Conservation (phyloP, 1,140 invertebrate genomes). For the Brachystomella parvula region DNA sequence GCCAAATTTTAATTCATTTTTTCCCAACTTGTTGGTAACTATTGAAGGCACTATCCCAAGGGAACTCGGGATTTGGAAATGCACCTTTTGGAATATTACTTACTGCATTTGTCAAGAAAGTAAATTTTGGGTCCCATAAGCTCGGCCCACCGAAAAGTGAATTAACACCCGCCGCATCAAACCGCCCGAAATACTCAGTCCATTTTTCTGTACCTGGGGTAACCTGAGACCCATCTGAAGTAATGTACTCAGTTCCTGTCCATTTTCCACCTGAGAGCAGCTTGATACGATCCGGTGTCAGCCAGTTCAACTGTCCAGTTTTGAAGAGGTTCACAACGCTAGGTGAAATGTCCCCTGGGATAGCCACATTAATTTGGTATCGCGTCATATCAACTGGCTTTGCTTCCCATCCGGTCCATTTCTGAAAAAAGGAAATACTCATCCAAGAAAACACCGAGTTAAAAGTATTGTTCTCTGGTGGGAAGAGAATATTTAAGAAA, state of each 20-base stretch:
- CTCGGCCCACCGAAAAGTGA: constrained; percentile 5
- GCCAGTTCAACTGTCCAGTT: constrained; percentile 5
- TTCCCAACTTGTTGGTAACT: too few species aligned
- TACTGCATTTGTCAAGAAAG: neutral
- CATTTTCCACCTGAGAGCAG: neutral
- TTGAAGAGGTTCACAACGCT: neutral
- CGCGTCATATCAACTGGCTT: neutral
- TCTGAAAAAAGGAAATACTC: neutral
- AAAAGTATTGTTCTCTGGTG: neutral
- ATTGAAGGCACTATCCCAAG: neutral
- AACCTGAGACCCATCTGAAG: neutral
- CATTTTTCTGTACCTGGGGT: neutral
- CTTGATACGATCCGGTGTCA: constrained; percentile 13
- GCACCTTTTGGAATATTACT: neutral
- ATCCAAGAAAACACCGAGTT: constrained; percentile 13
- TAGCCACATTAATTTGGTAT: neutral
- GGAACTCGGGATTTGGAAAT: neutral
- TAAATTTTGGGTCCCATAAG: neutral
- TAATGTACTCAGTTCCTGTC: constrained; percentile 10
- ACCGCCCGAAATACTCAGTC: neutral
- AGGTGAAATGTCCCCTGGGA: constrained; percentile 6
- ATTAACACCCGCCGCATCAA: neutral
- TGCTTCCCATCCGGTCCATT: constrained; percentile 6
- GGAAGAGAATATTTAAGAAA: neutral
- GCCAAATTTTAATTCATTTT: too few species aligned